Conservation (phyloP, 2,888 invertebrate genomes). For the Nasonia oneida region DNA sequence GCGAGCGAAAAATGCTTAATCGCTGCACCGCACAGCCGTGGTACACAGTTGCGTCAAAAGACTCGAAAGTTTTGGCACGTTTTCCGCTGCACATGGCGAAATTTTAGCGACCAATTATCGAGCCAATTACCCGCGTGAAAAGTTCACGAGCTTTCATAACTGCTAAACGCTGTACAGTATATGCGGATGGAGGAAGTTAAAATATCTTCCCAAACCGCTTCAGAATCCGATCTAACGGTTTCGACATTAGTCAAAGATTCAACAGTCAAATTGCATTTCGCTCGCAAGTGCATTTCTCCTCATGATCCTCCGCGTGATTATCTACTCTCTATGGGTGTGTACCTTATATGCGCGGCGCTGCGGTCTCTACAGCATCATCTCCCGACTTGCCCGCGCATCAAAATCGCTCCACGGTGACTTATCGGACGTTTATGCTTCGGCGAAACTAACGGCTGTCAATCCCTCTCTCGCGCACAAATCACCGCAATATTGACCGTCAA, state of each 20-base stretch:
- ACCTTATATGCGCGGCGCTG: slow-evolving; percentile 18
- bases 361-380: slow-evolving; percentile 27
- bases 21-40: not conserved
- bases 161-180: not conserved
- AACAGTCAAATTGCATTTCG: slow-evolving; percentile 20
- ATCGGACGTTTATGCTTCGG: slow-evolving; percentile 48
- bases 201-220: not conserved
- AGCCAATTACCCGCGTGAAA: not conserved
- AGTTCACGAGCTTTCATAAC: slow-evolving; percentile 14
- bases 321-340: slow-evolving; percentile 16
- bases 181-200: not conserved
- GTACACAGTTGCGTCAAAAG: not conserved
- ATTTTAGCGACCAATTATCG: slow-evolving; percentile 17
- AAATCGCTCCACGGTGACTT: slow-evolving; percentile 55
- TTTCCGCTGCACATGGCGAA: not conserved
- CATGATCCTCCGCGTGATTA: slow-evolving; percentile 16
- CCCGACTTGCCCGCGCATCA: slow-evolving; percentile 20
- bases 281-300: slow-evolving; percentile 32
- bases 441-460: slow-evolving; percentile 57
- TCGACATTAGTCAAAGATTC: slow-evolving; percentile 42
- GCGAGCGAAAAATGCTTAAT: not conserved
- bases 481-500: slow-evolving; percentile 54
- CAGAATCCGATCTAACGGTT: slow-evolving; percentile 37
- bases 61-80: not conserved
- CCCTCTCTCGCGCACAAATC: slow-evolving; percentile 48